A percentile compares a stretch with the other conserved stretches of the same genome.
These are phyloP conservation scores for Salminus brasiliensis DNA, from an alignment of 2,113 vertebrate species.

Conservation along the genomic window DNA sequence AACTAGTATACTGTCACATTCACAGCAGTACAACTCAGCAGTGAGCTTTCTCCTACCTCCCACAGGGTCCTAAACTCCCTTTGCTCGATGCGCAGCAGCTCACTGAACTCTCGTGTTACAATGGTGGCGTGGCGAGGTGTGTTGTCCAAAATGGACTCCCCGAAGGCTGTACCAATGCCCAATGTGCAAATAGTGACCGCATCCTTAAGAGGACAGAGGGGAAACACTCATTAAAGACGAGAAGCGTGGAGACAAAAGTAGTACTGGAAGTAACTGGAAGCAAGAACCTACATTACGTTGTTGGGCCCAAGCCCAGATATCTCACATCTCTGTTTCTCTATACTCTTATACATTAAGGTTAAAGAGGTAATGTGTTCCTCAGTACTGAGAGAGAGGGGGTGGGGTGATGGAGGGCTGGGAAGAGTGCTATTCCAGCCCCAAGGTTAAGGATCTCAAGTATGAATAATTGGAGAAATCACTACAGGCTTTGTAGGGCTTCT, in stretches of 20 bases:
- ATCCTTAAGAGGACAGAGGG: constrained; percentile 80
- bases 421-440: background rate
- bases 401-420: too few species aligned
- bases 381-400: background rate
- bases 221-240: constrained; percentile 21
- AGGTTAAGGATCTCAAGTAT: background rate
- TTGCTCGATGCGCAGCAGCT: constrained; percentile 94
- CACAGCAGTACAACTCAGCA: constrained; percentile 25
- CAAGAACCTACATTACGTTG: too few species aligned
- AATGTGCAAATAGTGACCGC: constrained; percentile 94
- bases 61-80: constrained; percentile 94
- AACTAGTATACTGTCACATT: background rate
- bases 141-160: constrained; percentile 97
- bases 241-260: constrained; percentile 13
- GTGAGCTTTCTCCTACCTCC: constrained; percentile 83
- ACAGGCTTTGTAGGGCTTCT: background rate
- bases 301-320: background rate
- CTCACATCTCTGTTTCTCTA: background rate
- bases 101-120: constrained; percentile 89
- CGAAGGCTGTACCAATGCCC: constrained; percentile 95
- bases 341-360: constrained; percentile 1
- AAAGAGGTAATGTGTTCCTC: background rate
- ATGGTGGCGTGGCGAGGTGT: constrained; percentile 97
- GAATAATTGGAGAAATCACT: background rate
- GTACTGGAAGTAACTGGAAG: background rate